phyloP scores from a whole-genome alignment of 2,888 invertebrate genomes.

The Parnassius apollo region DNA sequence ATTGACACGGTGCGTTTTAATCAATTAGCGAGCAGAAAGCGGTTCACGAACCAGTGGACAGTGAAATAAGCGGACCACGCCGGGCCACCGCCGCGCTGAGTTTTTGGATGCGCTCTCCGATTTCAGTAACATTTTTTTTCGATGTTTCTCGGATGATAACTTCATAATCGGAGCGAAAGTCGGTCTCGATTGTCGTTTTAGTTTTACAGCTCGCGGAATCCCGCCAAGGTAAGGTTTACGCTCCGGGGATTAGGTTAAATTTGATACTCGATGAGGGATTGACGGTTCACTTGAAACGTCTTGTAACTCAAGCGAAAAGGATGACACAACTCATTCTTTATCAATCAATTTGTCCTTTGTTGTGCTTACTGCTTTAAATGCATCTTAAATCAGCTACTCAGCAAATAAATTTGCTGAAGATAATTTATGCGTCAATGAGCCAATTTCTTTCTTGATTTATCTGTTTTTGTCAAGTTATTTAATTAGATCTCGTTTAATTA shows the following conservation, averaged over 20 bases:
- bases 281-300: slow-evolving; percentile 27
- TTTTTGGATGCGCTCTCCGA: slow-evolving; percentile 61
- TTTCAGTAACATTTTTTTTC: slow-evolving; percentile 58
- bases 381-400: no score
- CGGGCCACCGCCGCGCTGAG: slow-evolving; percentile 55
- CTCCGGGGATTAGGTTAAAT: slow-evolving; percentile 40
- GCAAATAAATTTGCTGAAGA: no score
- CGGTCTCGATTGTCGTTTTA: slow-evolving; percentile 34
- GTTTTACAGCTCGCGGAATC: slow-evolving; percentile 34
- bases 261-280: slow-evolving; percentile 34
- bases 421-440: no score
- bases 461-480: not conserved
- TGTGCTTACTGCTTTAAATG: not conserved
- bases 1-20: slow-evolving; percentile 79
- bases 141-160: slow-evolving; percentile 44
- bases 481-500: not conserved
- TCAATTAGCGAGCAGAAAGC: slow-evolving; percentile 73
- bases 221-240: slow-evolving; percentile 24
- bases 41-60: slow-evolving; percentile 70
- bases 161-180: slow-evolving; percentile 60
- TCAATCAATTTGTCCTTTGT: not conserved
- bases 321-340: not conserved
- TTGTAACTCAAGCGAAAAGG: slow-evolving; percentile 4
- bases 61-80: slow-evolving; percentile 71
- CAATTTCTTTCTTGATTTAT: not conserved